phyloP scores from a whole-genome alignment of 2,113 vertebrate genomes.

The Hippocampus zosterae region DNA sequence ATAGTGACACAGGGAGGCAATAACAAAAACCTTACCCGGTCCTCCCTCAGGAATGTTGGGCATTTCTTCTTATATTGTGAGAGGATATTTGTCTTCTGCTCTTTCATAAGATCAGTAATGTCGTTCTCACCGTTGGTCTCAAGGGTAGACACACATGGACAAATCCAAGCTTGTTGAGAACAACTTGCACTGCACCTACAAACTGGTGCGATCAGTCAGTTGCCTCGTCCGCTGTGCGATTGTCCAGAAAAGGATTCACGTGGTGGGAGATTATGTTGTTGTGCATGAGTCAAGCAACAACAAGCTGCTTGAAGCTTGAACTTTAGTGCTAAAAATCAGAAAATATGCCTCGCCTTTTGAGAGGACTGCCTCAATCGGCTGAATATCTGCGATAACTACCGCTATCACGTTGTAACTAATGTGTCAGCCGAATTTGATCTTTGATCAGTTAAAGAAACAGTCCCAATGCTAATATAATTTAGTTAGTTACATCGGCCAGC shows the following conservation, averaged over 20 bases:
- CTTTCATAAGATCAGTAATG: conserved; percentile 34
- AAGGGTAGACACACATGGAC: conserved; percentile 5
- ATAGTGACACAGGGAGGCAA: neutral
- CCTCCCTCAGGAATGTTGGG: conserved; percentile 32
- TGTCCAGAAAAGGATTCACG: neutral
- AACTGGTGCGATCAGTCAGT: neutral
- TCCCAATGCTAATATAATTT: too few species aligned
- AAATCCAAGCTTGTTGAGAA: conserved; percentile 6
- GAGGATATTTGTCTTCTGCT: conserved; percentile 50
- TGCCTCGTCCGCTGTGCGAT: neutral
- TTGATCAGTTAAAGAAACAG: too few species aligned
- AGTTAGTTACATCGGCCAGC: too few species aligned
- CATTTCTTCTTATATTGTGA: conserved; percentile 31
- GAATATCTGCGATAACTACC: too few species aligned
- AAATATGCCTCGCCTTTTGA: too few species aligned
- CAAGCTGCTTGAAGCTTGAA: neutral
- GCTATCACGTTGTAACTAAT: too few species aligned
- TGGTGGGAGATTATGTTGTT: neutral
- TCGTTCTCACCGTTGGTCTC: conserved; percentile 25
- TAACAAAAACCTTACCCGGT: neutral
- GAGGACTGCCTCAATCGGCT: too few species aligned
- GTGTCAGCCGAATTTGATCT: too few species aligned
- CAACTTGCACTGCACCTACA: neutral
- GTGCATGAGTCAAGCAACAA: neutral
- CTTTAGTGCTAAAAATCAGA: too few species aligned